A percentile compares a stretch with the other conserved stretches of the same genome.
These are phyloP conservation scores for Alectura lathami DNA, from an alignment of 2,113 vertebrate genomes.

Conservation along the genomic window DNA sequence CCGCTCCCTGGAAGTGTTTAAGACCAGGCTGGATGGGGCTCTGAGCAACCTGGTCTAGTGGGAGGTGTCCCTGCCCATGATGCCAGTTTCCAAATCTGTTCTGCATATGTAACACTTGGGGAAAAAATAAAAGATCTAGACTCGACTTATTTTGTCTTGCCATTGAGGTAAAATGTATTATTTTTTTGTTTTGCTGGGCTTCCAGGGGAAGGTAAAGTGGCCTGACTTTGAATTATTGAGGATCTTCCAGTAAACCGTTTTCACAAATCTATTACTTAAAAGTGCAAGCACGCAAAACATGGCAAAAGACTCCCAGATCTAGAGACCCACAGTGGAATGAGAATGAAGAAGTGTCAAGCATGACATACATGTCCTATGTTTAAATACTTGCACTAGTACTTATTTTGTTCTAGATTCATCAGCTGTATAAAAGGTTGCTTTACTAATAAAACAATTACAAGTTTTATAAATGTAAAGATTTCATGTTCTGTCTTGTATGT, in stretches of 20 bases:
- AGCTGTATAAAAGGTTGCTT: neutral
- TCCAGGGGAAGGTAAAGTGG: neutral
- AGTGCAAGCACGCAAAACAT: neutral
- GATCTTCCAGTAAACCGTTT: neutral
- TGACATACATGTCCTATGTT: neutral
- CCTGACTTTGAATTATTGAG: neutral
- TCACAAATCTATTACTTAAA: neutral
- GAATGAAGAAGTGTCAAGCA: neutral
- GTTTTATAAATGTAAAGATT: neutral
- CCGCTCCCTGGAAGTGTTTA: too few relatives aligned
- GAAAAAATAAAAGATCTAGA: neutral
- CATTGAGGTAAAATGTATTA: neutral
- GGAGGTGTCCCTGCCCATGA: too few relatives aligned
- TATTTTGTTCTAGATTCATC: neutral
- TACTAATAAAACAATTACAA: neutral
- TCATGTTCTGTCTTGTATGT: neutral
- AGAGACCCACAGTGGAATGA: neutral
- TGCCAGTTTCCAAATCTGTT: neutral
- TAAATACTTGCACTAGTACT: neutral
- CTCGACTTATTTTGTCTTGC: neutral
- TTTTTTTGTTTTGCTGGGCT: too few relatives aligned
- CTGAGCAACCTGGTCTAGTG: too few relatives aligned
- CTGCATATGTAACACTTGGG: neutral
- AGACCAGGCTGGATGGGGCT: too few relatives aligned
- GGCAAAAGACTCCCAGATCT: accelerated